Conservation (phyloP, 2,888 invertebrate species). For the Gari tellinella region DNA sequence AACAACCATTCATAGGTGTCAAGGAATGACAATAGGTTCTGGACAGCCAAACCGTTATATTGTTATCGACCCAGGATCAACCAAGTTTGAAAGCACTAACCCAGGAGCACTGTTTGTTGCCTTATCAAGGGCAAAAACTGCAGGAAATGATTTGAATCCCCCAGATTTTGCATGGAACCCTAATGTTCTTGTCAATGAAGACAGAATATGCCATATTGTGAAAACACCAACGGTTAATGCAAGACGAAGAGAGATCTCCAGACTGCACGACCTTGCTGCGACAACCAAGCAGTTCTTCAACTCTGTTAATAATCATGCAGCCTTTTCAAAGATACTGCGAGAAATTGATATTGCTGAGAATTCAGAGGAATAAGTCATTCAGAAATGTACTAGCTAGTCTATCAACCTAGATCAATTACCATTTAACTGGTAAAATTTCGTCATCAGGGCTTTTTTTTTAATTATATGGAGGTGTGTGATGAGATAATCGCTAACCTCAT, state of each 20-base stretch:
- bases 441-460: no score
- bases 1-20: conserved; percentile 63
- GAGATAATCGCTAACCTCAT: no score
- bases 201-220: background rate
- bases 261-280: background rate
- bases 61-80: conserved; percentile 51
- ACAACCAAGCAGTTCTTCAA: background rate
- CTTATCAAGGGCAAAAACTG: conserved; percentile 54
- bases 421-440: no score
- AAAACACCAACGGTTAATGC: background rate
- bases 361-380: no score
- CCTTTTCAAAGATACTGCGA: no score
- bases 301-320: no score
- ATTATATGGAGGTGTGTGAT: no score
- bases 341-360: no score
- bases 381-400: no score
- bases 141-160: conserved; percentile 16
- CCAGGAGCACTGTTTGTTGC: conserved; percentile 61
- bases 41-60: conserved; percentile 53
- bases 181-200: background rate
- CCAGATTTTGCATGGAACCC: background rate
- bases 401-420: no score
- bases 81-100: conserved; percentile 43
- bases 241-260: background rate
- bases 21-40: conserved; percentile 63